Base-by-base conservation (phyloP, 2,797 vertebrate genomes). In the Poecilia wingei region DNA sequence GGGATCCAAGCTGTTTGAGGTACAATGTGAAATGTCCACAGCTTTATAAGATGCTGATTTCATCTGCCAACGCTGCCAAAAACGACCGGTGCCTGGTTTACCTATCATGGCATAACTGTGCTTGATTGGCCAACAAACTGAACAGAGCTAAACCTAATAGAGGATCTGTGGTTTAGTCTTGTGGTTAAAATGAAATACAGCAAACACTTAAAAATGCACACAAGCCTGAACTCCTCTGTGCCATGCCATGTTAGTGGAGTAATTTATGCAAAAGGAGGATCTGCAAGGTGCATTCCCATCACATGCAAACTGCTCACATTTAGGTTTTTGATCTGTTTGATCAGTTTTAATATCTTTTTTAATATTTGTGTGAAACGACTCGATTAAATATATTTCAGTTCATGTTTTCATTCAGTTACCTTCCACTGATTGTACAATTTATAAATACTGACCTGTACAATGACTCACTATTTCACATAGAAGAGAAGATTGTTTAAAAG, bases 401-500 rank as follows among this genome's bases (percentile, higher is more conserved):
- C 36, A 68, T 22, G 39, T 68, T 68, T 25, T 13, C 25, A 22
- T n/a, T 41, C 4, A n/a, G 2, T 66, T 39, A 5, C 1, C 18
- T 10, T 39, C 22, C 22, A 13, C 20, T 68, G 22, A 68, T 20
- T 25, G 3, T 12, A 9, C 20, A 25, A 25, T 25, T 22, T 25
- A 41, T 6, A 41, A 39, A 68, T 9, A 5, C 20, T 41, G 36
- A 22, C 22, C 22, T 25, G 20, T 25, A 25, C 14, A 68, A 25
- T 41, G 9, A 68, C 22, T 53, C 4, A n/a, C 39, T 5, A 25
- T 68, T 68, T 43, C 64, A 68, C 64, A 43, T 43, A 25, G 36
- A 68, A 39, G 16, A 39, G 61, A 20, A 66, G 73, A 79, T 55
- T 81, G 73, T 71, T 82, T 77, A 83, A 72, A 74, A 77, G 72